Percentiles rank a stretch among this genome's conserved stretches.
These are phyloP conservation scores for Lysiphlebus fabarum DNA, from an alignment of 1,140 invertebrate genomes.

Conservation along the genomic window DNA sequence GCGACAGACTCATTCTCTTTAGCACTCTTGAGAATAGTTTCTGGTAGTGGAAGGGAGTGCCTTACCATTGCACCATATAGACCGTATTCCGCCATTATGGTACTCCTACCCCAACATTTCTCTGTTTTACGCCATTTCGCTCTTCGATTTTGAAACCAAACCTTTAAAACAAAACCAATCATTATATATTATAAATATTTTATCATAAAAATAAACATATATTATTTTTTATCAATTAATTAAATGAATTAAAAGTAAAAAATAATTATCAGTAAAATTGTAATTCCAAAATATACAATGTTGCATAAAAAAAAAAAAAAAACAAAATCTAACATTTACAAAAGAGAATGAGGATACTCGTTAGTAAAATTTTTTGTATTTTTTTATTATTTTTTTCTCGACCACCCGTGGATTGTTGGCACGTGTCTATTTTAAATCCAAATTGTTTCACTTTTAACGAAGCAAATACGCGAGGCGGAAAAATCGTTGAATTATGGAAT, in stretches of 20 bases:
- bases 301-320: too few relatives aligned
- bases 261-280: too few relatives aligned
- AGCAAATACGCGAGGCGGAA: slow-evolving; percentile 18
- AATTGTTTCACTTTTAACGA: slow-evolving; percentile 43
- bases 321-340: not conserved
- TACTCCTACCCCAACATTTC: slow-evolving; percentile 98
- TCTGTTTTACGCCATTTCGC: slow-evolving; percentile 99
- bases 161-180: slow-evolving; percentile 60
- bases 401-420: slow-evolving; percentile 42
- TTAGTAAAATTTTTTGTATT: slow-evolving; percentile 39
- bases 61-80: slow-evolving; percentile 98
- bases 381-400: slow-evolving; percentile 37
- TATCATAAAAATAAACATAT: not conserved
- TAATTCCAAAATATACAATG: too few relatives aligned
- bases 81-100: slow-evolving; percentile 99
- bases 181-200: not conserved
- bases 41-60: slow-evolving; percentile 93
- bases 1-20: slow-evolving; percentile 93
- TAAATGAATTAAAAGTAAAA: too few relatives aligned
- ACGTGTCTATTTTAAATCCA: slow-evolving; percentile 32
- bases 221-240: not conserved
- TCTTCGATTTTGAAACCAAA: slow-evolving; percentile 97
- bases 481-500: not conserved
- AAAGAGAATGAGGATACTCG: too few relatives aligned
- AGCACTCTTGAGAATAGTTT: slow-evolving; percentile 94